A percentile compares a stretch with the other conserved stretches of the same genome.
These are phyloP conservation scores for Empidonax traillii DNA, from an alignment of 2,113 vertebrate species.

Conservation along the genomic window DNA sequence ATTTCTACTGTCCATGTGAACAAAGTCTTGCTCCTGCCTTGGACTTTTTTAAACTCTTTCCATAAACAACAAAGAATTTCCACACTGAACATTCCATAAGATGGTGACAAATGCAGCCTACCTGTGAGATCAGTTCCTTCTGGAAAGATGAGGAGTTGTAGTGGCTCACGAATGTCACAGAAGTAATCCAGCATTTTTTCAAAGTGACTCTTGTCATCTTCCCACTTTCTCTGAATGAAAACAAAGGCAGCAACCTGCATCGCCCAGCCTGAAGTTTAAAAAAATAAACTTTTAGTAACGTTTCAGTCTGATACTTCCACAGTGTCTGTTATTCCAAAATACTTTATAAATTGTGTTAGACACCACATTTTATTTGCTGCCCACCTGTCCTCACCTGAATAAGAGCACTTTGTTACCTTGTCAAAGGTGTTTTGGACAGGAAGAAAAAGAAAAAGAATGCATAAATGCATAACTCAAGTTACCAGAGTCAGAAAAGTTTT, in stretches of 20 bases:
- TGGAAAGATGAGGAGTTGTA: conserved; percentile 96
- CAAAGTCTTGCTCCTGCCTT: background rate
- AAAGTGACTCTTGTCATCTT: conserved; percentile 88
- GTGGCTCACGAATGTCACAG: conserved; percentile 90
- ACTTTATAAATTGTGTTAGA: background rate
- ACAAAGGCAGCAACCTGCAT: conserved; percentile 97
- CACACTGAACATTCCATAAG: accelerated
- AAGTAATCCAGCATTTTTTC: conserved; percentile 95
- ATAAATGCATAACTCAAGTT: background rate
- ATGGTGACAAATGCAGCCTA: conserved; percentile 40
- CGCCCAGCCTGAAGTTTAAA: conserved; percentile 87
- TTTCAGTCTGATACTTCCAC: background rate
- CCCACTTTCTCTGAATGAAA: conserved; percentile 94
- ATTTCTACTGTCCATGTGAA: background rate
- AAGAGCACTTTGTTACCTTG: background rate
- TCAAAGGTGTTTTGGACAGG: background rate
- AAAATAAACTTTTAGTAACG: conserved; percentile 23
- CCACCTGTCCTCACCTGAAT: background rate
- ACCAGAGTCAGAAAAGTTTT: background rate
- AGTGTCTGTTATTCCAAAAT: background rate
- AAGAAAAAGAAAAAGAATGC: background rate
- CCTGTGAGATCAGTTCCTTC: conserved; percentile 98
- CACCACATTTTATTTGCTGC: background rate
- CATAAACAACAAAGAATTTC: background rate
- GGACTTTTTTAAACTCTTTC: background rate